Evolutionary conservation across 1,140 invertebrate genomes (phyloP).

Genomic region (Carposina sasakii): DNA sequence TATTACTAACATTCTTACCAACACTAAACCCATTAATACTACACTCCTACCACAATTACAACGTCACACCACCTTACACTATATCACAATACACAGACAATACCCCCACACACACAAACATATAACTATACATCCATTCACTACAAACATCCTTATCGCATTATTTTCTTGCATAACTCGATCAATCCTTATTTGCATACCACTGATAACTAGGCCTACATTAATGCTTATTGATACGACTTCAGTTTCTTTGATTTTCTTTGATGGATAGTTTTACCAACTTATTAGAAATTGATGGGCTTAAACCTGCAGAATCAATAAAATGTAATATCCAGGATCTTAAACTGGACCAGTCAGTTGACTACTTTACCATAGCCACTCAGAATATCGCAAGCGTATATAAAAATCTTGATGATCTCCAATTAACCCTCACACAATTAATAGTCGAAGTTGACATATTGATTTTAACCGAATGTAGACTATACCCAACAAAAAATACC

Average conservation of each 20-base stretch:
- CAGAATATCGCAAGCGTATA: slow-evolving; percentile 15
- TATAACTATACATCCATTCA: not conserved
- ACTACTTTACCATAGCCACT: not conserved
- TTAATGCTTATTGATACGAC: not conserved
- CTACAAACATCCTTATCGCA: not conserved
- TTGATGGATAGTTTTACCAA: not conserved
- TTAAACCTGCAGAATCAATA: not conserved
- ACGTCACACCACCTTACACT: not conserved
- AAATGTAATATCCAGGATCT: not conserved
- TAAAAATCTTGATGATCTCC: slow-evolving; percentile 8
- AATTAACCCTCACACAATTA: not conserved
- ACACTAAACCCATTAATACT: not conserved
- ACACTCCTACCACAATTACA: not conserved
- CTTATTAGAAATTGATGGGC: not conserved
- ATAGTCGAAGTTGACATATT: slow-evolving; percentile 3
- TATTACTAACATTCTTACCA: not conserved
- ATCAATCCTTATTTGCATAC: not conserved
- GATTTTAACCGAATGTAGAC: slow-evolving; percentile 11
- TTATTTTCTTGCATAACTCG: not conserved
- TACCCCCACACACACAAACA: not conserved
- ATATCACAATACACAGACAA: not conserved
- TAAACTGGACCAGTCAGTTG: not conserved
- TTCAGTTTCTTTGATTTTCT: not conserved
- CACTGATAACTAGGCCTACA: not conserved
- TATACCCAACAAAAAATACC: not conserved